Conservation (phyloP, 1,140 invertebrate species). For the Drosophila bifasciata region DNA sequence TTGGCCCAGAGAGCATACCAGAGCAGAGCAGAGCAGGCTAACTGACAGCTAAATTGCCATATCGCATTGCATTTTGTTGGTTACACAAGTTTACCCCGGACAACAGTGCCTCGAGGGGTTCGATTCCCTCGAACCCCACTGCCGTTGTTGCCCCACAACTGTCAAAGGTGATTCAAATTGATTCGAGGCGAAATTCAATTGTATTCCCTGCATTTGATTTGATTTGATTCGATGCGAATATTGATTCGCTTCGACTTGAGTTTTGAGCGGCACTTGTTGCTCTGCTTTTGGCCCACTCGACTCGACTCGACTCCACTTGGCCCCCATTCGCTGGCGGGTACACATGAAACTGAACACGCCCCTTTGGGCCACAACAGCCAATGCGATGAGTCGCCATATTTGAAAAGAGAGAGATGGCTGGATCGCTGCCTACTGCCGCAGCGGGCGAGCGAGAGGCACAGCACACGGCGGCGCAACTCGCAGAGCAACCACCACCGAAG, state of each 20-base stretch:
- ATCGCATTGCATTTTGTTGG: conserved; percentile 74
- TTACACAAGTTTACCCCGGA: conserved; percentile 46
- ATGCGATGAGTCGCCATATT: conserved; percentile 71
- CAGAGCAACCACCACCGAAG: conserved; percentile 63
- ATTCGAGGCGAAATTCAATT: conserved; percentile 39
- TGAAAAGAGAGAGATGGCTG: conserved; percentile 68
- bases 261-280: conserved; percentile 64
- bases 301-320: conserved; percentile 13
- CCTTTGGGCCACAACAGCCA: conserved; percentile 34
- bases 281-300: conserved; percentile 43
- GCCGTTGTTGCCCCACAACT: conserved; percentile 40
- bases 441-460: conserved; percentile 17
- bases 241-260: conserved; percentile 25
- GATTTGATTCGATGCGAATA: conserved; percentile 42
- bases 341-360: conserved; percentile 31
- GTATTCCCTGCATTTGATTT: conserved; percentile 34
- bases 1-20: conserved; percentile 70
- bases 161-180: conserved; percentile 59
- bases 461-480: conserved; percentile 15
- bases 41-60: conserved; percentile 80
- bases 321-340: conserved; percentile 24
- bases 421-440: neutral
- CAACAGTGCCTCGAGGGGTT: conserved; percentile 8
- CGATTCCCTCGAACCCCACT: neutral
- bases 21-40: conserved; percentile 64